Conservation (phyloP, 1,140 invertebrate species). For the Cydia strobilella region DNA sequence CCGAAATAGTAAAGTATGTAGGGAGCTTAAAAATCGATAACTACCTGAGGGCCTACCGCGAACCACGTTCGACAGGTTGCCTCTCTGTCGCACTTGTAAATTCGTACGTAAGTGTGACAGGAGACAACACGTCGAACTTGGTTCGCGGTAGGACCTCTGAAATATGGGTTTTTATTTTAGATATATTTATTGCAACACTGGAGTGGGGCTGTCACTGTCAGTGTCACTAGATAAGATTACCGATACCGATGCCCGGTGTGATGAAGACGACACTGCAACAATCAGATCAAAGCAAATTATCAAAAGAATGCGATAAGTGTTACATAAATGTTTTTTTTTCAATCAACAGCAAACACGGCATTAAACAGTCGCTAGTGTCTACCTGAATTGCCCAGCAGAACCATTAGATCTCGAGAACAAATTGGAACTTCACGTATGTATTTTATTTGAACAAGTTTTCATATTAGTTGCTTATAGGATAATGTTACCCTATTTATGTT, state of each 20-base stretch:
- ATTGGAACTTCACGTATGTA: not conserved
- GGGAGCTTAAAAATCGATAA: too few relatives aligned
- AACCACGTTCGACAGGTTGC: too few relatives aligned
- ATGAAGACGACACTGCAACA: not conserved
- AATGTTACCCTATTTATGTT: too few relatives aligned
- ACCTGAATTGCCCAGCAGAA: not conserved
- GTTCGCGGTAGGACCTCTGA: too few relatives aligned
- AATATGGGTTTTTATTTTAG: too few relatives aligned
- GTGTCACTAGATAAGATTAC: constrained; percentile 9
- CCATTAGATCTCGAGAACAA: not conserved
- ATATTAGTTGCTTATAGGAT: too few relatives aligned
- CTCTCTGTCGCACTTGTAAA: too few relatives aligned
- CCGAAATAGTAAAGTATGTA: too few relatives aligned
- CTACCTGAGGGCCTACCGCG: too few relatives aligned
- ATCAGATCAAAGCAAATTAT: constrained; percentile 17
- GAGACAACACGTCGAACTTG: too few relatives aligned
- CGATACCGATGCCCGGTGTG: not conserved
- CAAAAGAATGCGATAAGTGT: constrained; percentile 13
- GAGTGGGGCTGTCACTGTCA: constrained; percentile 4
- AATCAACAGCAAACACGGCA: not conserved
- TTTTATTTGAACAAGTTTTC: not conserved
- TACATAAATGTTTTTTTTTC: not conserved
- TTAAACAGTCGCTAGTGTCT: not conserved
- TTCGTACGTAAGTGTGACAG: too few relatives aligned
- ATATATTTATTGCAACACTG: not conserved